These are phyloP conservation scores for Laticauda colubrina DNA, from an alignment of 2,113 vertebrate genomes.

Conservation along the genomic window DNA sequence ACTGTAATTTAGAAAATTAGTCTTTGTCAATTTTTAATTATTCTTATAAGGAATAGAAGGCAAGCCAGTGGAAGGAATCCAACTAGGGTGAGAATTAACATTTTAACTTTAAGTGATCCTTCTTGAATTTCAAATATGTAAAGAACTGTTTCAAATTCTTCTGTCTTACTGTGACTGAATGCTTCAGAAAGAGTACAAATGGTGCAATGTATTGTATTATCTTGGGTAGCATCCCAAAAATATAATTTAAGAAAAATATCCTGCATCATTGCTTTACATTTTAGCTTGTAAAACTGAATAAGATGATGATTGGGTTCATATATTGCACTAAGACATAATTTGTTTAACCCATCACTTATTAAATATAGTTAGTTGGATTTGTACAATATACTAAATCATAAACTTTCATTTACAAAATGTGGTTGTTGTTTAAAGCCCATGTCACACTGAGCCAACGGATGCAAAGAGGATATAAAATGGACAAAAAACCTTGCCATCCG, in stretches of 20 bases:
- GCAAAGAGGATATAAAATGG: too few species aligned
- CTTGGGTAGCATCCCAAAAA: neutral
- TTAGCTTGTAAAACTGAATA: neutral
- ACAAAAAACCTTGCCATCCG: too few species aligned
- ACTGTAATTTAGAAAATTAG: neutral
- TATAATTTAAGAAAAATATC: neutral
- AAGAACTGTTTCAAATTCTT: rapidly evolving
- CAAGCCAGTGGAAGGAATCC: neutral
- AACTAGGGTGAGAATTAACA: neutral
- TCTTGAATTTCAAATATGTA: neutral
- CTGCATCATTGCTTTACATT: neutral
- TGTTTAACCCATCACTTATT: neutral
- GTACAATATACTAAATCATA: neutral
- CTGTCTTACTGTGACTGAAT: neutral
- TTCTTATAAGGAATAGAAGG: neutral
- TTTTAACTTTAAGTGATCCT: neutral
- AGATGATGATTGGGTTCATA: neutral
- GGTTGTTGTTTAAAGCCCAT: neutral
- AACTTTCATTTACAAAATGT: neutral
- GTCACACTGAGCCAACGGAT: too few species aligned
- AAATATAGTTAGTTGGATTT: neutral
- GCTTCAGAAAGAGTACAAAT: neutral
- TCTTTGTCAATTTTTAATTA: neutral
- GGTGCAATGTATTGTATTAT: neutral
- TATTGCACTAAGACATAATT: neutral